Evolutionary conservation across 1,140 invertebrate species (phyloP).

Genomic region (Arion vulgaris): DNA sequence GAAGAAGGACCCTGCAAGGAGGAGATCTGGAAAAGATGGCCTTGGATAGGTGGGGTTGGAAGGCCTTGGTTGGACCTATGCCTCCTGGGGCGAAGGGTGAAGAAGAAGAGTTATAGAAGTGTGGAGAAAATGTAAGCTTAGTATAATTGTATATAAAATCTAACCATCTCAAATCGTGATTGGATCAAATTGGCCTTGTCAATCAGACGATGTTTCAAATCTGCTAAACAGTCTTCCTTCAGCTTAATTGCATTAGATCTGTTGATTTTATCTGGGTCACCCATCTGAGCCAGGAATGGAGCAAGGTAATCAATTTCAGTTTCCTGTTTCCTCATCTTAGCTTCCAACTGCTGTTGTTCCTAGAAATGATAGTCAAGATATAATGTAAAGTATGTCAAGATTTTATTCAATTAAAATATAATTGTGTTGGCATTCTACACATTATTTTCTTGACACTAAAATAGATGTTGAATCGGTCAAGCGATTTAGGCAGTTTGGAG

Average conservation of each 20-base stretch:
- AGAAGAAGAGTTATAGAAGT: too few species aligned
- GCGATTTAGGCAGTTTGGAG: too few species aligned
- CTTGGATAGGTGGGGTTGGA: too few species aligned
- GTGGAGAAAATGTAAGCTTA: not conserved
- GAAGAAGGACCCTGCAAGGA: too few species aligned
- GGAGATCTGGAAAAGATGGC: too few species aligned
- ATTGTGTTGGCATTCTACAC: too few species aligned
- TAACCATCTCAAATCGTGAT: conserved; percentile 72
- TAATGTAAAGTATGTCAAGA: too few species aligned
- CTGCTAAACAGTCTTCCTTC: conserved; percentile 70
- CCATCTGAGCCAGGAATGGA: conserved; percentile 72
- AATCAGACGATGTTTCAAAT: conserved; percentile 72
- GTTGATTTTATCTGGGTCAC: conserved; percentile 67
- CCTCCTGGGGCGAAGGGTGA: too few species aligned
- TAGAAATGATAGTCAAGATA: conserved; percentile 46
- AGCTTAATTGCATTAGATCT: conserved; percentile 64
- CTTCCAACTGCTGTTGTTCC: conserved; percentile 68
- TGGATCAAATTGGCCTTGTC: conserved; percentile 74
- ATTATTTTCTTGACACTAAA: too few species aligned
- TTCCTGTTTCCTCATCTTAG: conserved; percentile 70
- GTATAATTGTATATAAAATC: not conserved
- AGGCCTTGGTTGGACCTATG: too few species aligned
- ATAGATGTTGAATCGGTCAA: too few species aligned
- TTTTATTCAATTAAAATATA: too few species aligned
- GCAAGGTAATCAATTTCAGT: conserved; percentile 73